A percentile compares a stretch with the other conserved stretches of the same genome.
Evolutionary conservation across 1,140 invertebrate species (phyloP).

Genomic region (Cheumatopsyche charites): DNA sequence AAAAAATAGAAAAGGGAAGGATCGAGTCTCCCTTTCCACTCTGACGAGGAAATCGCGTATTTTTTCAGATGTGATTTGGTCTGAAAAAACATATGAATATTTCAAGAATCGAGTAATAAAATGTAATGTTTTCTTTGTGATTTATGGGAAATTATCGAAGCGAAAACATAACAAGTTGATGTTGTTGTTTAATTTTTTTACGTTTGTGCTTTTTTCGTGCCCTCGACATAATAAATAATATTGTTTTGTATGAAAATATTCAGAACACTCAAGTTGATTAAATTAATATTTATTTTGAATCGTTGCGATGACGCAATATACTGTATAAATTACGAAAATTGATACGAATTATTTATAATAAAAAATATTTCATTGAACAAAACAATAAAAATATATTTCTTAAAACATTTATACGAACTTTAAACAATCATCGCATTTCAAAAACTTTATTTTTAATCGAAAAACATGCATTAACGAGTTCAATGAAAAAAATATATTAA

Average conservation of each 20-base stretch:
- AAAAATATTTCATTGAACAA: too few species aligned
- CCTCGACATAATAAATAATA: not conserved
- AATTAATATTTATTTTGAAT: too few species aligned
- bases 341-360: too few species aligned
- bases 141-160: slow-evolving; percentile 20
- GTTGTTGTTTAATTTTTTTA: slow-evolving; percentile 20
- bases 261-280: not conserved
- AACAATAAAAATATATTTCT: too few species aligned
- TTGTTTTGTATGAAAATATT: slow-evolving; percentile 19
- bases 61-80: slow-evolving; percentile 3
- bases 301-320: not conserved
- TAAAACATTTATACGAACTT: too few species aligned
- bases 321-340: too few species aligned
- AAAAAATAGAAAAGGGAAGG: too few species aligned
- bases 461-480: too few species aligned
- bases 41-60: not conserved
- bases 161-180: slow-evolving; percentile 14
- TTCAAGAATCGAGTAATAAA: slow-evolving; percentile 7
- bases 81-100: slow-evolving; percentile 26
- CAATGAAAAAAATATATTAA: too few species aligned
- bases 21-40: not conserved
- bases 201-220: not conserved
- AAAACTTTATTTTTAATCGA: too few species aligned
- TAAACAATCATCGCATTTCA: too few species aligned
- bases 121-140: slow-evolving; percentile 22